Evolutionary conservation across 2,113 vertebrate species (phyloP), one percentile per base, ranked within the genome.

Genomic region (human): DNA sequence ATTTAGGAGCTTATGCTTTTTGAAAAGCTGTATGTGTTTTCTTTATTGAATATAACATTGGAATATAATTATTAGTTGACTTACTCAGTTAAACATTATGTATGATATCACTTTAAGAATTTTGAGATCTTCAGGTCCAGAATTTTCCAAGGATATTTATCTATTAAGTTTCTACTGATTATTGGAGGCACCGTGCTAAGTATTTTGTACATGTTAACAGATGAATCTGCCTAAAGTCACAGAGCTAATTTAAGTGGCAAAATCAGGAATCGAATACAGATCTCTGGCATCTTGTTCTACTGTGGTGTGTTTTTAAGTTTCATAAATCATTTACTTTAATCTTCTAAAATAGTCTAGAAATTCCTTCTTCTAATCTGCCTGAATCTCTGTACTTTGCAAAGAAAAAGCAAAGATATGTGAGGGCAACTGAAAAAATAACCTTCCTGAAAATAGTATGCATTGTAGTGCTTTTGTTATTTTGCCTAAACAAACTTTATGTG

Each of bases 301-400:
- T 35, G 13, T 27, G 45, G 6, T 32, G 6, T 80, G 61, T 95
- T 75, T 72, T 75, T 72, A 72, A 18, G 66, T 68, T 16, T 78
- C 73, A 52, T 61, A 76, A 96, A 25, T 75, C 23, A 23, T 86
- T 95, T 94, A 80, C 8, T 92, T 72, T 16, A 64, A 48, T 82
- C 35, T 73, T 87, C 76, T 93, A 90, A 81, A 75, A 6, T 48
- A 94, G 10, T 82, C 45, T 25, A 68, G 64, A 90, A 89, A 68
- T 78, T 85, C 57, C 83, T 79, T 92, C n/a, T 95, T 91, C 55
- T 57, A 92, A 30, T 82, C 45, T 92, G 23, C 88, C 45, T 92
- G 70, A 92, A 92, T 92, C 18, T 90, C 22, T 94, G 22, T 61
- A 86, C 79, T 96, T 94, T 86, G 45, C 1, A 78, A 96, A 70